Base-by-base conservation (phyloP, 2,888 invertebrate genomes). In the Merodon equestris region DNA sequence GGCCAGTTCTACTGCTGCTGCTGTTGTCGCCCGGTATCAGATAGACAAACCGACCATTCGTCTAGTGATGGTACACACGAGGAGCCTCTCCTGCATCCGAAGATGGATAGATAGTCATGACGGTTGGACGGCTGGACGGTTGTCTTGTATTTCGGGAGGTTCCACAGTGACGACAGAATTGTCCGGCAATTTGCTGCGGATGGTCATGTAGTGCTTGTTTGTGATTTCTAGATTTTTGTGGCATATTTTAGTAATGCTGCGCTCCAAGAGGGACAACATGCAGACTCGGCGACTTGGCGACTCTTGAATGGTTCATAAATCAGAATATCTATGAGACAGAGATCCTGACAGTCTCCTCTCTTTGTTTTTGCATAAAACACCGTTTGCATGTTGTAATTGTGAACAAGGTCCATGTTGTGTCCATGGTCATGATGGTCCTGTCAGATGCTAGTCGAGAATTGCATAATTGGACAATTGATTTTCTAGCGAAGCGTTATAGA, bases 21-120 rank as follows among this genome's bases (percentile, higher is more conserved):
- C 40, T 51, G 57, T 45, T 47, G 48, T 48, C 51, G 66, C 42
- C 66, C 53, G 42, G 36, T 60, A 75, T 75, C 75, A 70, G 75
- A 75, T 70, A 75, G 18, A 38, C 27, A 7, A 27, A 27, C 3
- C 27, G 27, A 27, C 27, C 27, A 27, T 27, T 27, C 27, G 54
- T 50, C 57, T 19, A 27, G 10, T 40, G n/a, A 7, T 9, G 9
- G 47, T 42, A 36, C 48, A 34, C 60, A 27, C 48, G 48, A 51
- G 57, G 34, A 75, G 58, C 44, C 61, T 38, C 42, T 44, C 53
- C 56, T 57, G 36, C 44, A 19, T 42, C 34, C 47, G 66, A 73
- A 73, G 76, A 76, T 76, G 76, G 76, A 76, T 76, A 76, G 76
- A 76, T 76, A 76, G 76, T 66, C 76, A 58, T 76, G 72, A 72